Base-by-base conservation (phyloP, 1,140 invertebrate genomes). In the Tyrophagus putrescentiae region DNA sequence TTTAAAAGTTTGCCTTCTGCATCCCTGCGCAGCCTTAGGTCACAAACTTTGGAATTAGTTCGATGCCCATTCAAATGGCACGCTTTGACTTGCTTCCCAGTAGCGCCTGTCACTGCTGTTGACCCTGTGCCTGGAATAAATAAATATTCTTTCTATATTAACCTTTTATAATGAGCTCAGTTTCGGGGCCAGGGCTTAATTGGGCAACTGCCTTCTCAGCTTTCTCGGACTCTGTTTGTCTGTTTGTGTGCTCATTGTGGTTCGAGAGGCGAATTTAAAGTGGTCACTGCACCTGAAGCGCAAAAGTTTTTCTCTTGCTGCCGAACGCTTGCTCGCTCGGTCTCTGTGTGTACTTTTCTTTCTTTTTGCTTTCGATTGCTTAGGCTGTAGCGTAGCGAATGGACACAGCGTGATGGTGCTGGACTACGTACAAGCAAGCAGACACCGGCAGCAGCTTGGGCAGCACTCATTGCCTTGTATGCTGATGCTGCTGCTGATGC, bases 1-100 rank as follows among this genome's bases (percentile, higher is more conserved):
- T 39, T 21, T 13, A 39, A 39, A 39, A 39, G 36, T 39, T 39
- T 39, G 36, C 21, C 36, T 39, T 39, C 36, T 39, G 13, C 21
- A 13, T 39, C 21, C 36, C 36, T 13, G 13, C 36, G 13, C 45
- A 21, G 45, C 45, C 45, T 48, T 48, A 48, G 45, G 45, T 25
- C 45, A 48, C 45, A 48, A 48, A 48, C 45, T 48, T 48, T 9
- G 45, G 45, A 6, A 48, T 48, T 48, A 48, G 45, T 18, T 48
- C 45, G 45, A 48, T 48, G n/a, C 18, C 6, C 45, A 48, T 48
- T 48, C 45, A 48, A 48, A 48, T 48, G 45, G 36, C 36, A 39
- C 13, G 13, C 21, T 39, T 13, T 39, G 13, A 13, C 36, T 39
- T 21, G 21, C 13, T 39, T 13, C 21, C 45, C 45, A 48, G 23